Evolutionary conservation across 2,113 vertebrate genomes (phyloP).

Genomic region (Nanorana parkeri): DNA sequence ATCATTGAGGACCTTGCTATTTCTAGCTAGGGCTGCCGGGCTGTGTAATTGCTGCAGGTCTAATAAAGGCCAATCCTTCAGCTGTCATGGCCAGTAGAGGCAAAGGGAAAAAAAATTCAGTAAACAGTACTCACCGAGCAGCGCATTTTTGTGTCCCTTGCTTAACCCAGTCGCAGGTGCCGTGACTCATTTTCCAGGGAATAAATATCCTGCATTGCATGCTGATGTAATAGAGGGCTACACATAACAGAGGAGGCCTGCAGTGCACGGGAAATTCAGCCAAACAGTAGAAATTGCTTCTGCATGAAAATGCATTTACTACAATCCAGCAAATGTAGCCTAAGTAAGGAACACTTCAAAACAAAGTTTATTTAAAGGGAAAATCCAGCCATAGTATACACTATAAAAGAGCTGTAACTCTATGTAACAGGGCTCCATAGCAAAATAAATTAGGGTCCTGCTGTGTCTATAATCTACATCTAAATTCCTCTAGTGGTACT

Average conservation of each 20-base stretch:
- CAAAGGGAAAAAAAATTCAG: neutral
- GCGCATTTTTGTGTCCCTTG: constrained; percentile 24
- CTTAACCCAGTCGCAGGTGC: constrained; percentile 32
- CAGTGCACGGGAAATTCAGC: neutral
- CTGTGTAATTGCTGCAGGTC: constrained; percentile 30
- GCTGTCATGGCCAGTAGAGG: neutral
- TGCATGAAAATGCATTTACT: constrained; percentile 16
- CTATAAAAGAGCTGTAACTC: too few species aligned
- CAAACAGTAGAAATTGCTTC: constrained; percentile 16
- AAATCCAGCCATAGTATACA: too few species aligned
- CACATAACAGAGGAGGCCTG: neutral
- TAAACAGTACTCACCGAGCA: constrained; percentile 8
- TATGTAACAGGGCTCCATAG: too few species aligned
- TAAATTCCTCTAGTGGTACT: too few species aligned
- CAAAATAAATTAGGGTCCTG: too few species aligned
- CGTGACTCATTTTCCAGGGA: constrained; percentile 12
- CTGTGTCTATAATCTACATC: too few species aligned
- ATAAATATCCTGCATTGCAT: constrained; percentile 8
- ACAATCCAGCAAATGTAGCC: neutral
- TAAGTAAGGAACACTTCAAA: neutral
- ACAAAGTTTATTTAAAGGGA: too few species aligned
- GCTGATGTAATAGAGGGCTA: constrained; percentile 11
- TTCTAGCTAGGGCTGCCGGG: neutral
- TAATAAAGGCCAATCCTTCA: constrained; percentile 26
- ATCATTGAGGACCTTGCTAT: neutral